Base-by-base conservation (phyloP, 2,797 vertebrate genomes). In the Cossypha heuglini region DNA sequence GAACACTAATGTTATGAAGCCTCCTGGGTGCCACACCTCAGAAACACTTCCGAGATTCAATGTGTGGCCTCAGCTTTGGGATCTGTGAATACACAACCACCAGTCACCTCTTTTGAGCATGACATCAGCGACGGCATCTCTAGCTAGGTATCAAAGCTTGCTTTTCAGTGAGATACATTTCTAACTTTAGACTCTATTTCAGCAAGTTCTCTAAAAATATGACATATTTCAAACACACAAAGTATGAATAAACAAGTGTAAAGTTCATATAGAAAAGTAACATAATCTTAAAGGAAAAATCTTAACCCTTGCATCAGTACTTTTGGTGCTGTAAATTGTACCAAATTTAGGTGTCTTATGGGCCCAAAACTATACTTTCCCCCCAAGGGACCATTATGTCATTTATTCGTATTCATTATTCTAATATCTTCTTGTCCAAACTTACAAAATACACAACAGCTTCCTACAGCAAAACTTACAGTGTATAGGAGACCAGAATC, bases 171-270 rank as follows among this genome's bases (percentile, higher is more conserved):
- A 97, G 85, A 80, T 84, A 42, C 28, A 43, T 72, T 93, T 94
- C 90, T 87, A 93, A 93, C 59, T 94, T 95, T 95, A 96, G 92
- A 76, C 29, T 67, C 61, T 85, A 16, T 74, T 86, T 76, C 68
- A 94, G 76, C 64, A 88, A 67, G 82, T 95, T 93, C 61, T 90
- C 85, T 91, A 86, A 95, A 91, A 93, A 83, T 78, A 69, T 29
- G 33, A 62, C 63, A 52, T 91, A 81, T 90, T 94, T 95, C 72
- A 89, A 57, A 73, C 1, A 0, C 51, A 71, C 1, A 4, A 29
- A 74, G 45, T 71, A 59, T 37, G 52, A 87, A 82, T 86, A 78
- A n/a, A 86, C 45, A 88, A 84, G 73, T 89, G 37, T 26, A 73
- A 29, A 75, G 21, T 51, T 35, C 43, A 16, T 66, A 15, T 28